Evolutionary conservation across 1,140 invertebrate species (phyloP), one percentile per base, ranked within the genome.

Genomic region (Epicauta chinensis): DNA sequence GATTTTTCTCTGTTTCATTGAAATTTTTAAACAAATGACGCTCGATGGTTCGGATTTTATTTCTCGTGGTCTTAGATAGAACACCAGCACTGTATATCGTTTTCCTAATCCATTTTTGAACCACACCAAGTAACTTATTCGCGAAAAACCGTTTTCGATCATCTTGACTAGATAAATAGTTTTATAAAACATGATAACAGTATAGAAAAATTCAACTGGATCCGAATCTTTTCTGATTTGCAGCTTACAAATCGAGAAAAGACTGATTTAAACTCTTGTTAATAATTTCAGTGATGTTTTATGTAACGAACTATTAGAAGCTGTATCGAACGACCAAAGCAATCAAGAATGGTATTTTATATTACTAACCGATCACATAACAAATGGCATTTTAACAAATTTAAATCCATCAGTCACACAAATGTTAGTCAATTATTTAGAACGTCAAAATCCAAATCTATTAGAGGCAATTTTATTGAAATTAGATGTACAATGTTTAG

Each of bases 391-490:
- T 6, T 65, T 77, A 11, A 60, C 60, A 2, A 59, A 51, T 30
- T 58, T 86, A 7, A 80, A 80, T 35, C 84, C 84, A 5, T 66
- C 74, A 13, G 80, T 86, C 32, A 79, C 81, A n/a, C 84, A 87
- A 66, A 77, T 81, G 29, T 70, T 87, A 35, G 78, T 87, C 11
- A 67, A 67, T 1, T 73, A 84, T 52, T 77, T 79, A 58, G 81
- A 83, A 60, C 71, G 71, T 53, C 78, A 72, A 60, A 74, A 75
- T 62, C 64, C 60, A 56, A 75, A 82, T 66, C 78, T 79, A 38
- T 73, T 96, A 10, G 90, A 96, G 67, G 78, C 83, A 3, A 83
- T 91, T 52, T 79, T 94, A 31, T 80, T 93, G 5, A 83, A 89
- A 61, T 71, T 96, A 17, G 82, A 91, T 51, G 84, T 96, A 40